phyloP scores from a whole-genome alignment of 1,140 invertebrate species.

The Lepidurus packardi region DNA sequence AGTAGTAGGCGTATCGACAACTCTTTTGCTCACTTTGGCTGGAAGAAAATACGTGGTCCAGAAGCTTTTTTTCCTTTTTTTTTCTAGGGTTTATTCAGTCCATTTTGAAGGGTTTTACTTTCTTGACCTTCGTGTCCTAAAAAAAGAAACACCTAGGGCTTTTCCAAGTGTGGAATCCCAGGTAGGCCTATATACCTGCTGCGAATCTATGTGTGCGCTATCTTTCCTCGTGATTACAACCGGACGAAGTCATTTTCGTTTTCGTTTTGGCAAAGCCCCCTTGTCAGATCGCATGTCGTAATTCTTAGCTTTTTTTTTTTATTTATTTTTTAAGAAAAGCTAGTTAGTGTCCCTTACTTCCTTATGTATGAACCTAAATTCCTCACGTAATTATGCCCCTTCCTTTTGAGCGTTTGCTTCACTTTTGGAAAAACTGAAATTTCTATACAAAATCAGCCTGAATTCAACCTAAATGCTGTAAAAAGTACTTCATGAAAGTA shows the following conservation, averaged over 20 bases:
- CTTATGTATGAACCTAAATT: not conserved
- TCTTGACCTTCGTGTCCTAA: not conserved
- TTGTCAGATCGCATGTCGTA: not conserved
- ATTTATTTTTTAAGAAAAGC: not conserved
- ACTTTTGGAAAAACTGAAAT: too few species aligned
- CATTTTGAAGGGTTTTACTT: not conserved
- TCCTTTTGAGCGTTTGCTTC: too few species aligned
- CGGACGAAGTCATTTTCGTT: conserved; percentile 15
- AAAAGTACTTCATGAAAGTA: too few species aligned
- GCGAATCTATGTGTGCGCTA: not conserved
- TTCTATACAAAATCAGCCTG: too few species aligned
- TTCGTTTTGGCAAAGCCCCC: not conserved
- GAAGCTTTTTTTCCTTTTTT: not conserved
- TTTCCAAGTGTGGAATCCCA: not conserved
- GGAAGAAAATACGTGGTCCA: not conserved
- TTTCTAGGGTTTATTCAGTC: not conserved
- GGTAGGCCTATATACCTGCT: conserved; percentile 21
- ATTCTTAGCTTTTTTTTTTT: not conserved
- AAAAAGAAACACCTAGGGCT: not conserved
- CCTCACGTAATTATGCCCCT: not conserved
- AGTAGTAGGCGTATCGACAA: conserved; percentile 4
- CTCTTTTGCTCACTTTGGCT: not conserved
- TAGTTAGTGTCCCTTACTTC: not conserved
- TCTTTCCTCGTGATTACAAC: conserved; percentile 5
- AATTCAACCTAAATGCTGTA: too few species aligned